Conservation (phyloP, 2,797 vertebrate genomes). For the Esox masquinongy region DNA sequence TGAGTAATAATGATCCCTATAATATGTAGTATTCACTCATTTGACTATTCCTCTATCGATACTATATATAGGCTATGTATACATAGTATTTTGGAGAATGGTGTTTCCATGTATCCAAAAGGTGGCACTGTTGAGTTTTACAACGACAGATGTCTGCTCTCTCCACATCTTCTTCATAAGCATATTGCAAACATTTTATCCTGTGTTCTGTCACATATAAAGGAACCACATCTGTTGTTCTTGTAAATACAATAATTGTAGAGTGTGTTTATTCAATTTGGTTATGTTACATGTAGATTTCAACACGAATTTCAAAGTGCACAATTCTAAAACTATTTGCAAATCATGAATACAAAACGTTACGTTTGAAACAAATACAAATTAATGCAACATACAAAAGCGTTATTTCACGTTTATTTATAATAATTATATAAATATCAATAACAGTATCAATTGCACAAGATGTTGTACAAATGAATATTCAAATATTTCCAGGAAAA, state of each 20-base stretch:
- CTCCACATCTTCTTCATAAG: conserved; percentile 10
- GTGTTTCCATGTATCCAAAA: conserved; percentile 77
- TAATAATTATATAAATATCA: neutral
- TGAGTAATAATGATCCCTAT: neutral
- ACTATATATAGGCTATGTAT: neutral
- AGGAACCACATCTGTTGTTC: neutral
- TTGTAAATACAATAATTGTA: neutral
- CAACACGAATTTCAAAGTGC: neutral
- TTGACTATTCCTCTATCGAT: neutral
- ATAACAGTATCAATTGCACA: neutral
- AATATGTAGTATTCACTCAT: too few relatives aligned
- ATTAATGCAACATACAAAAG: neutral
- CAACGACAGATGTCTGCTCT: conserved; percentile 33
- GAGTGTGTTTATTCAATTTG: neutral
- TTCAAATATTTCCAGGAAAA: neutral
- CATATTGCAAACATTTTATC: conserved; percentile 14
- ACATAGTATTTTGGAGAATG: conserved; percentile 7
- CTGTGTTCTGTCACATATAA: neutral
- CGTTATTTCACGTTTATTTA: neutral
- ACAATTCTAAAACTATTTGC: neutral
- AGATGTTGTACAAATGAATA: neutral
- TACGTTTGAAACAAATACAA: neutral
- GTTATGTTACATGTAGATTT: neutral
- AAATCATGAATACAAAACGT: conserved; percentile 3
- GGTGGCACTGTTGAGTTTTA: conserved; percentile 96